Conservation (phyloP, 2,797 vertebrate species). For the Podargus strigoides region DNA sequence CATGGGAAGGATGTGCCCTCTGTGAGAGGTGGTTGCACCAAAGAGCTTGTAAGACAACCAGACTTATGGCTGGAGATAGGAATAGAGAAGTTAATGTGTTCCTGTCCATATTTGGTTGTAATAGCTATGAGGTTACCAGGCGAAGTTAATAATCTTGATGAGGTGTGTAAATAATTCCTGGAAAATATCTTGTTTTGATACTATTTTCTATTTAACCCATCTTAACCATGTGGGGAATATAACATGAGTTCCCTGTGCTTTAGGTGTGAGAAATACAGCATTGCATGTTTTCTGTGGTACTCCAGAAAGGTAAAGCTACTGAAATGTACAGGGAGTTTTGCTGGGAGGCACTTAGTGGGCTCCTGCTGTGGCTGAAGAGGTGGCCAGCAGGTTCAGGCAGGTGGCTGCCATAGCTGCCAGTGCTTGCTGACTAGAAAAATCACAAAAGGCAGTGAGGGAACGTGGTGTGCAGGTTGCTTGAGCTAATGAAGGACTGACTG, state of each 20-base stretch:
- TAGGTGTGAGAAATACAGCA: background rate
- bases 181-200: background rate
- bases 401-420: background rate
- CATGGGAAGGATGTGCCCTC: rapidly evolving
- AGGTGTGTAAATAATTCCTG: background rate
- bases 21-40: background rate
- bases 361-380: background rate
- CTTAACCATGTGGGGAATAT: background rate
- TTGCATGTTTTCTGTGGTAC: background rate
- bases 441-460: background rate
- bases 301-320: background rate
- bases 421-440: background rate
- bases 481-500: background rate
- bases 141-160: background rate
- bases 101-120: background rate
- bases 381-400: background rate
- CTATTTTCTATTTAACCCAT: background rate
- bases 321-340: rapidly evolving
- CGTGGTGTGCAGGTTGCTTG: too few species aligned
- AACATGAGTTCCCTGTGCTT: background rate
- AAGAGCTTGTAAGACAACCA: rapidly evolving
- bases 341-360: background rate
- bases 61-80: background rate
- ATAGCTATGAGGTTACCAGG: background rate
- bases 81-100: background rate